Conservation (phyloP, 2,113 vertebrate species). For the Ranitomeya imitator region DNA sequence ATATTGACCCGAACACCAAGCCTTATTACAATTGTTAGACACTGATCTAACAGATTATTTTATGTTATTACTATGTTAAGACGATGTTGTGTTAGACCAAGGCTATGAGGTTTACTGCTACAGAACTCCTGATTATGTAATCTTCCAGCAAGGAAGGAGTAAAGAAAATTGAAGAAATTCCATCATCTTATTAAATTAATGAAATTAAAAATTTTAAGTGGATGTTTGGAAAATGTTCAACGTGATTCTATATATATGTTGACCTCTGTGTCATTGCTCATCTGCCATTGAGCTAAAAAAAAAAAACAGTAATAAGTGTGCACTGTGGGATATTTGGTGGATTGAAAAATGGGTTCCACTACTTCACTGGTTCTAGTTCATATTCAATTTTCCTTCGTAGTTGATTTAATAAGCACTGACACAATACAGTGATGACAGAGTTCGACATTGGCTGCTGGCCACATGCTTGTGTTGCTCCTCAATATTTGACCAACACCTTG, state of each 20-base stretch:
- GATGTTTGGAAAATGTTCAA: background rate
- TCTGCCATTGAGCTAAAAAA: background rate
- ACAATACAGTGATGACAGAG: background rate
- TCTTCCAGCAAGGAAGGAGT: background rate
- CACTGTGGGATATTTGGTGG: background rate
- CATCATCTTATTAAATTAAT: background rate
- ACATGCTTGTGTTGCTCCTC: background rate
- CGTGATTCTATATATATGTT: background rate
- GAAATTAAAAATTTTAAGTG: background rate
- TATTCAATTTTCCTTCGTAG: background rate
- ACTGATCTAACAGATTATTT: background rate
- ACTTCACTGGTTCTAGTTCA: background rate
- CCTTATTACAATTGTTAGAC: background rate
- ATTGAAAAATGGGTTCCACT: background rate
- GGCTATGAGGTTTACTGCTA: background rate
- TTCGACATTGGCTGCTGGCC: background rate
- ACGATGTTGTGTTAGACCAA: background rate
- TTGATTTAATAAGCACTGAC: background rate
- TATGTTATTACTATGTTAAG: background rate
- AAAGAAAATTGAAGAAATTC: background rate
- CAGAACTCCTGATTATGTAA: background rate
- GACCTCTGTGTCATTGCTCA: background rate
- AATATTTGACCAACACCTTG: background rate
- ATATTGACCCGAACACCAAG: background rate
- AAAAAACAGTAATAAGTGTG: background rate